Base-by-base conservation (phyloP, 2,888 invertebrate species). In the Tridacna crocea region DNA sequence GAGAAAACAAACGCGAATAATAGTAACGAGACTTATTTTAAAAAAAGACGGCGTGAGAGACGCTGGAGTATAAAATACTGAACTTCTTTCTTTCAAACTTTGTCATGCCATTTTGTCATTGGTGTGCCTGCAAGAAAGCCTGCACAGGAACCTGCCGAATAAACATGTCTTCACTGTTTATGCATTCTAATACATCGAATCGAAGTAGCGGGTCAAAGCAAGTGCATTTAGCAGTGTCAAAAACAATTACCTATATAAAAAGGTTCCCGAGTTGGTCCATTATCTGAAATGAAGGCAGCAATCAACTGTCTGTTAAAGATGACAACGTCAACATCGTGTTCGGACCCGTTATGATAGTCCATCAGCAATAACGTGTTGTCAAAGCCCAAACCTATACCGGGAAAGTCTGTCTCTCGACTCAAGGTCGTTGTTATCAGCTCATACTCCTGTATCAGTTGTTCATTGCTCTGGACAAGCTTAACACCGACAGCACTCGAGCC, bases 401-500 rank as follows among this genome's bases (percentile, higher is more conserved):
- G 87, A 63, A 82, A 87, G 48, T 90, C 89, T 3, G 47, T 60
- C 58, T 90, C 88, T 0, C 66, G 47, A 11, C 48, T 70, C 1
- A 91, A 79, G 12, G 55, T 77, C 10, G 73, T 65, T 24, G 80
- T 81, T 22, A 89, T 77, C 11, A 80, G 19, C 0, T 75, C 55
- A 58, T 84, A 88, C 36, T 87, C 76, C 6, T 79, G 63, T 13
- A 24, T 36, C 47, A 88, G 79, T n/a, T 89, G 87, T 15, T 84
- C 74, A 15, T 79, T 27, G 70, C 76, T 80, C 22, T 86, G 22
- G 11, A 90, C 88, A 6, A 88, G 82, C 24, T 84, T 87, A 0
- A 90, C 90, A 4, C 88, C 91, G 19, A 91, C 88, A 12, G 90
- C 90, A 63, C 90, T 89, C 0, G 91, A 90, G 0, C 90, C 91